Percentiles rank a stretch among this genome's conserved stretches.
Evolutionary conservation across 2,113 vertebrate species (phyloP).

Genomic region (Oreotragus oreotragus): DNA sequence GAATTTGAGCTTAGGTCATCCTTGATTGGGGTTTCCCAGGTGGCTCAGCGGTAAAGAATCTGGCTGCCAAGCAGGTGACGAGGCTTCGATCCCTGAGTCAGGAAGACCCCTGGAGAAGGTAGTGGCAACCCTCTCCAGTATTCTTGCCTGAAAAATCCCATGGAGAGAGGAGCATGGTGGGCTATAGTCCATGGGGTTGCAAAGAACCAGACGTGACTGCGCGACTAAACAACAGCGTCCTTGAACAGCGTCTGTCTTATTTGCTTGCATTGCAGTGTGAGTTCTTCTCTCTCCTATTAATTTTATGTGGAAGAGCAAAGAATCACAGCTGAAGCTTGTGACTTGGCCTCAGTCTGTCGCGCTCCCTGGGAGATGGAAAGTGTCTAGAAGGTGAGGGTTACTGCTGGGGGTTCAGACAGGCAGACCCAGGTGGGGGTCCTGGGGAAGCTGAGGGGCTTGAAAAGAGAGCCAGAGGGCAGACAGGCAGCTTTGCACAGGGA

Average conservation of each 20-base stretch:
- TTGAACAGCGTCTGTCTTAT: background rate
- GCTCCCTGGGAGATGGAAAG: background rate
- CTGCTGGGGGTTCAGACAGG: background rate
- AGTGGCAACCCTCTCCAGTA: background rate
- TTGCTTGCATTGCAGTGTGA: background rate
- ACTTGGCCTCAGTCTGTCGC: background rate
- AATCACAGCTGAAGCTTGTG: background rate
- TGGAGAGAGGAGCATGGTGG: background rate
- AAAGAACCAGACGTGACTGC: background rate
- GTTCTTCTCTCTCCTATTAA: background rate
- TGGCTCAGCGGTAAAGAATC: background rate
- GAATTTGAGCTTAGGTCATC: background rate
- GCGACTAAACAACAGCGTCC: background rate
- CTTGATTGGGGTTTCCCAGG: background rate
- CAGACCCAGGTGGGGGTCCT: background rate
- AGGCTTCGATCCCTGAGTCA: background rate
- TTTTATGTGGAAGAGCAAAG: background rate
- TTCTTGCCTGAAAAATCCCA: background rate
- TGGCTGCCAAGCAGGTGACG: background rate
- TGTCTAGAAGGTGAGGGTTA: background rate
- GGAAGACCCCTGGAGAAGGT: background rate
- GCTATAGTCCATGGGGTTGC: background rate
- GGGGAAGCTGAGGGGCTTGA: background rate
- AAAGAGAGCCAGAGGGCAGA: background rate
- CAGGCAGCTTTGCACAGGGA: background rate